Evolutionary conservation across 2,797 vertebrate species (phyloP), one percentile per base, ranked within the genome.

Genomic region (Sus cebifrons): DNA sequence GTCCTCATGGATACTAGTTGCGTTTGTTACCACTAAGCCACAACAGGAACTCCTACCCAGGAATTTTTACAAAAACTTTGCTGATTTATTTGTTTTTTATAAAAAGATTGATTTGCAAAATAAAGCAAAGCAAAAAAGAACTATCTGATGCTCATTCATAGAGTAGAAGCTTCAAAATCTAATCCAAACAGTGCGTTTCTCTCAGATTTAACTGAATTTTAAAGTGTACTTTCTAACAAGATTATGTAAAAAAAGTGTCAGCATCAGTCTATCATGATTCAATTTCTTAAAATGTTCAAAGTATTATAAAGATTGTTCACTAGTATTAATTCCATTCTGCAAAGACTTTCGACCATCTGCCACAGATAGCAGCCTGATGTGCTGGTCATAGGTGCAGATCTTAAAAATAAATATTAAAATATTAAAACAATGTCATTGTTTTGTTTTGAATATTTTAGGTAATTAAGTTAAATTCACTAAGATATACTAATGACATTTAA

Each of bases 211-310:
- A 62, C 29, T 17, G 56, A 71, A 87, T 91, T 96, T 87, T 68
- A 29, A 32, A 49, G 44, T 52, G 58, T 56, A 67, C 58, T 85
- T 92, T 83, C n/a, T 73, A 65, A 73, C 3, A 90, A 64, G 71
- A 18, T 62, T 83, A 86, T 70, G 77, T 87, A 91, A 92, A 96
- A 88, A 77, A 73, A 14, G 18, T 60, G 16, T 87, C 90, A 96
- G 5, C 8, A 16, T 89, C 32, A 4, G 32, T 27, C 25, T 79
- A 49, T 40, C 13, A 81, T 32, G 64, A 94, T 79, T 83, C 40
- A 44, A 5, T 86, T 96, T 96, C 67, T 94, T 89, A 74, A 83
- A 96, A 62, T 5, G 4, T 62, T 93, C 67, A 74, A 86, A 90
- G 78, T 40, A 73, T 71, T 73, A 83, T 60, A 25, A 60, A 85